A percentile compares a stretch with the other conserved stretches of the same genome.
Conservation (phyloP, 2,113 vertebrate genomes). For the Tragelaphus scriptus region DNA sequence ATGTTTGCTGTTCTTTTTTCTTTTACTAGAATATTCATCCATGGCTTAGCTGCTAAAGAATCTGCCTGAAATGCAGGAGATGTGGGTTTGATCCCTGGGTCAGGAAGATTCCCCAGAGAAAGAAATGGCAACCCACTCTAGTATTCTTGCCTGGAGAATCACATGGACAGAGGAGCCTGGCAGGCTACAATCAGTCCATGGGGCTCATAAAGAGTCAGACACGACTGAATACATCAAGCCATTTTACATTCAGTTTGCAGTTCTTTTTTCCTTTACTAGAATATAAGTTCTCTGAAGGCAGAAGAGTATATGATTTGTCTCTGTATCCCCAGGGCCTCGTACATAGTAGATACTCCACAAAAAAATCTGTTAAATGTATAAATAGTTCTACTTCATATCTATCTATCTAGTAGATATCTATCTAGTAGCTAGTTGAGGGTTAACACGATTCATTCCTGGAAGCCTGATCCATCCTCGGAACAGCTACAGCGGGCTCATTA, state of each 20-base stretch:
- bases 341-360: neutral
- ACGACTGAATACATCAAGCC: neutral
- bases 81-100: neutral
- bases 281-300: neutral
- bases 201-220: neutral
- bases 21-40: neutral
- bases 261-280: neutral
- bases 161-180: neutral
- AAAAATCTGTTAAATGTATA: neutral
- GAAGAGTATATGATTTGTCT: neutral
- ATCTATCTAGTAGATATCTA: neutral
- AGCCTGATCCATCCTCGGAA: neutral
- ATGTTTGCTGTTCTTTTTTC: neutral
- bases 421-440: neutral
- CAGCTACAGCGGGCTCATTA: conserved; percentile 22
- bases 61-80: neutral
- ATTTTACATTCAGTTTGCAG: neutral
- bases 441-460: neutral
- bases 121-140: neutral
- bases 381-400: neutral
- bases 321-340: neutral
- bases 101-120: neutral
- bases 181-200: neutral
- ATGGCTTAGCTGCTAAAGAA: neutral
- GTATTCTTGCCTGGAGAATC: neutral